Evolutionary conservation across 1,140 invertebrate species (phyloP), one percentile per base, ranked within the genome.

Genomic region (Brachionus angularis): DNA sequence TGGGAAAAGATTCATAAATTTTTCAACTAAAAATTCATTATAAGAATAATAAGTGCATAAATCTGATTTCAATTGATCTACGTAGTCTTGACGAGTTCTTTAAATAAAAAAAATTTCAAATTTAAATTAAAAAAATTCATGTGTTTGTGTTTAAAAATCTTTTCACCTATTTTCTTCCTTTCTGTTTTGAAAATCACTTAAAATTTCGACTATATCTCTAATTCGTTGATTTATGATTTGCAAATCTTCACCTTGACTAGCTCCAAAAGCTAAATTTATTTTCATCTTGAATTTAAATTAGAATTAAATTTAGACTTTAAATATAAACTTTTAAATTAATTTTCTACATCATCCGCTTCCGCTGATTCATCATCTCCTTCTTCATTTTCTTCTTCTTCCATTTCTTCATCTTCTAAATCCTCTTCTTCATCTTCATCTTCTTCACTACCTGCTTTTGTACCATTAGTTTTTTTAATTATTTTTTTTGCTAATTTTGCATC

Each of bases 41-140:
- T 99, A 99, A 77, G 89, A 91, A 81, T 96, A 98, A 80, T 96
- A 97, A n/a, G 85, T 84, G 76, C 93, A 96, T 12, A 97, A 82
- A 83, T 96, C 92, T 73, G 85, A 85, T 53, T 85, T 83, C 12
- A 96, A 80, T 2, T 91, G 79, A 2, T 87, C 84, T 2, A 88
- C 81, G 76, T 96, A 96, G 72, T 96, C 91, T 55, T 84, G 82
- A 42, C 91, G 83, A 23, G 86, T 10, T 44, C 70, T 42, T 16
- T n/a, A 18, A n/a, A 1, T 2, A 12, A n/a, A n/a, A n/a, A n/a
- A n/a, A n/a, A n/a, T n/a, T 58, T 34, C 23, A 8, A 34, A 27
- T 53, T 53, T 31, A n/a, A 27, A 10, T 53, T 55, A 18, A 39
- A 55, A 18, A 5, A 31, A 36, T 55, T 39, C n/a, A 39, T 12